Percentiles rank a stretch among this genome's conserved stretches.
These are phyloP conservation scores for Athripsodes cinereus DNA, from an alignment of 2,888 invertebrate genomes.

Conservation along the genomic window DNA sequence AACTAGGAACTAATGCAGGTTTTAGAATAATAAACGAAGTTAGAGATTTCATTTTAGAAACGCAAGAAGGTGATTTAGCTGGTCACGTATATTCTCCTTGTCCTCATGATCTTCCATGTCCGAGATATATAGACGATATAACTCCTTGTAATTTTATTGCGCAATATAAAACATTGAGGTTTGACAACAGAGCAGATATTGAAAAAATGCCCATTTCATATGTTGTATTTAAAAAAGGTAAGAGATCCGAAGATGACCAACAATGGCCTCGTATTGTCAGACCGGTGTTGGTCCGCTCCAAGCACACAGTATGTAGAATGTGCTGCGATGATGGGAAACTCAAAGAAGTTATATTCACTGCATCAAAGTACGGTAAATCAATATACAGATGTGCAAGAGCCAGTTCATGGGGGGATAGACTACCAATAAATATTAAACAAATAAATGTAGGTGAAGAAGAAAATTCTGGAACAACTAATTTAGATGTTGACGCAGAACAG, in stretches of 20 bases:
- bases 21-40: slow-evolving; percentile 79
- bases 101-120: slow-evolving; percentile 76
- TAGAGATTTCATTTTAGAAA: slow-evolving; percentile 68
- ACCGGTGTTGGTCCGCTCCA: slow-evolving; percentile 60
- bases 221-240: slow-evolving; percentile 74
- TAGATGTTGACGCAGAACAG: not conserved
- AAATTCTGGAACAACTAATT: not conserved
- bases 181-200: slow-evolving; percentile 36
- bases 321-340: slow-evolving; percentile 71
- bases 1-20: slow-evolving; percentile 77
- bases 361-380: slow-evolving; percentile 67
- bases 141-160: slow-evolving; percentile 77
- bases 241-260: slow-evolving; percentile 42
- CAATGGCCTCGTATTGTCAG: slow-evolving; percentile 78
- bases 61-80: slow-evolving; percentile 36
- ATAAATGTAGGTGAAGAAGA: not conserved
- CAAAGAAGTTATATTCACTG: slow-evolving; percentile 70
- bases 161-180: slow-evolving; percentile 52
- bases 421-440: slow-evolving; percentile 50
- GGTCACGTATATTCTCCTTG: slow-evolving; percentile 80
- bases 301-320: slow-evolving; percentile 70
- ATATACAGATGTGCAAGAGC: slow-evolving; percentile 68
- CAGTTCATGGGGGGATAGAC: slow-evolving; percentile 72
- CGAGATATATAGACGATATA: slow-evolving; percentile 56
- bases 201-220: slow-evolving; percentile 66